Evolutionary conservation across 2,888 invertebrate species (phyloP), one percentile per base, ranked within the genome.

Genomic region (Clunio marinus): DNA sequence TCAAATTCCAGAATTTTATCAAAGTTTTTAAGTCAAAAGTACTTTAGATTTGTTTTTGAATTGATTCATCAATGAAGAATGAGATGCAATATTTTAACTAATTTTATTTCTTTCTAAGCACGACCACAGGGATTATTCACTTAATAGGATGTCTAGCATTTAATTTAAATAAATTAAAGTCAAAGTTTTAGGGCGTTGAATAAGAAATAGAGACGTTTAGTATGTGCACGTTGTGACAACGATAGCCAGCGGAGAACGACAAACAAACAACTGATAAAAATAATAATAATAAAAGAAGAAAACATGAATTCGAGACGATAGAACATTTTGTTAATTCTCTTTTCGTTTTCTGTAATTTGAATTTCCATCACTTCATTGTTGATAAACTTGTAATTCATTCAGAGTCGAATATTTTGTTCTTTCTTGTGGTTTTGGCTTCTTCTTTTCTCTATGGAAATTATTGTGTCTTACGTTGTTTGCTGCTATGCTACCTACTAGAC

Each of bases 81-180:
- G n/a, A n/a, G n/a, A 32, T 32, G 35, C 35, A 13, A 32, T 32
- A 32, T n/a, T n/a, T n/a, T n/a, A n/a, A n/a, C n/a, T n/a, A n/a
- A n/a, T n/a, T n/a, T n/a, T 5, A 32, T 32, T 32, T 32, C 5
- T 32, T 32, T 32, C 5, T 32, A 32, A 32, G 13, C 35, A 32
- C 35, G 51, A 51, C 51, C 51, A 22, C 17, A 51, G 17, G 20
- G 51, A 51, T 51, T 51, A 51, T 51, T 51, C 51, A 51, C 17
- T 51, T 17, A 51, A 51, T 51, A 22, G 51, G 51, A 51, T 22
- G n/a, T n/a, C n/a, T n/a, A 65, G 63, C 10, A 41, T 41, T 65
- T 46, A 65, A 65, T 65, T 65, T 65, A 46, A 45, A 65, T 65
- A 65, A 65, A 51, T 51, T 51, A 20, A 51, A 51, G n/a, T 51